Evolutionary conservation across 1,140 invertebrate genomes (phyloP), one percentile per base, ranked within the genome.

Genomic region (Pachypsylla venusta): DNA sequence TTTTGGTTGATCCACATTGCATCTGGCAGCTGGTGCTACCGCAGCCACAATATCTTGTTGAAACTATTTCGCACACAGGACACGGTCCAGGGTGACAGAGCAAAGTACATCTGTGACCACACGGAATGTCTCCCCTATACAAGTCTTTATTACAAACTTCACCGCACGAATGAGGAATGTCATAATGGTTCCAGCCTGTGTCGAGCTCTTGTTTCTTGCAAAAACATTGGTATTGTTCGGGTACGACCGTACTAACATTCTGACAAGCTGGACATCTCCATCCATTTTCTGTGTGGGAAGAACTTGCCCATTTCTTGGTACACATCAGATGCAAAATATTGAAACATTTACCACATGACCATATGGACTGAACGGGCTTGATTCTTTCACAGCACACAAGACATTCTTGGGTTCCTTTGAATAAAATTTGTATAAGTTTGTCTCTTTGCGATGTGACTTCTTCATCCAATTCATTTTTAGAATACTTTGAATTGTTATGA

Each of bases 241-340:
- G 89, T 25, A 86, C 73, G 13, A 75, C 73, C 7, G 76, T 68
- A 28, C 77, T 78, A 1, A 83, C 78, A 67, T 85, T 84, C 67
- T 93, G 89, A 69, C 90, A 94, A 0, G 87, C 88, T 14, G 93
- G 93, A 70, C 93, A 98, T 19, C 92, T 79, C 93, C 93, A 98
- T 64, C 83, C 82, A 22, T 76, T 78, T 53, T 87, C 83, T 79
- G 70, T 77, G 68, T 84, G 78, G 20, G 88, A 90, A 30, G 84
- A 85, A 54, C 79, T 77, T 1, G 89, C 91, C 94, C 94, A 98
- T 67, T 90, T 89, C 61, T 83, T 83, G 35, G 91, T 84, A 70
- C 94, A 97, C 58, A 80, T 78, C 1, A 98, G 74, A 75, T 96
- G 94, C 57, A 93, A 75, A 63, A 95, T 85, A 68, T 96, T 87